phyloP scores from a whole-genome alignment of 2,888 invertebrate genomes.

The Agrilus cyanescens region DNA sequence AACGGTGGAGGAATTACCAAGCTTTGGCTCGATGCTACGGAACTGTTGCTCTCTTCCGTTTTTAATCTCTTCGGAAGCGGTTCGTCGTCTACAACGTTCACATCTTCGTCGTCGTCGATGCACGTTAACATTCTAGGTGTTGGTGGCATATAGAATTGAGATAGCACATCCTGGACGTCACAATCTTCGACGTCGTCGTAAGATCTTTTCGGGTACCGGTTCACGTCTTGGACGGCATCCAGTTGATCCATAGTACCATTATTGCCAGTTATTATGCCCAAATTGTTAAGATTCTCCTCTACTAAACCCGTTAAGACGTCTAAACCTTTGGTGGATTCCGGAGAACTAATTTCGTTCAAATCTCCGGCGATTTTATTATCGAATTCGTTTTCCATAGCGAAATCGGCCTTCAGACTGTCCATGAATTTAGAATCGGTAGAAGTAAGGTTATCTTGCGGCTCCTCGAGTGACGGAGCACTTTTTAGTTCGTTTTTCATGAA shows the following conservation, averaged over 20 bases:
- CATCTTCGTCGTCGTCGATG: conserved; percentile 50
- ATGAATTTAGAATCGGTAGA: conserved; percentile 18
- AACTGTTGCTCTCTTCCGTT: conserved; percentile 22
- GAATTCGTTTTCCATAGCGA: conserved; percentile 28
- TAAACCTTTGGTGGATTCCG: conserved; percentile 20
- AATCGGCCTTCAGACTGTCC: conserved; percentile 20
- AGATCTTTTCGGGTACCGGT: conserved; percentile 30
- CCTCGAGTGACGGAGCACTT: conserved; percentile 14
- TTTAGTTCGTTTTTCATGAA: conserved; percentile 29
- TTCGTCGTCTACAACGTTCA: conserved; percentile 34
- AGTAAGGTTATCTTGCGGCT: conserved; percentile 17
- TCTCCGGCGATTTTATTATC: conserved; percentile 28
- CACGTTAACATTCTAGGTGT: conserved; percentile 55
- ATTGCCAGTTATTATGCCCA: conserved; percentile 5
- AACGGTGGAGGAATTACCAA: too few relatives aligned
- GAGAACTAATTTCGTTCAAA: conserved; percentile 22
- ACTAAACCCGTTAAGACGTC: conserved; percentile 25
- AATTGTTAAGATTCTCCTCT: conserved; percentile 18
- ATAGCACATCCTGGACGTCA: conserved; percentile 56
- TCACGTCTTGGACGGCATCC: conserved; percentile 10
- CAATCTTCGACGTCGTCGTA: conserved; percentile 54
- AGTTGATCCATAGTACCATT: conserved; percentile 6
- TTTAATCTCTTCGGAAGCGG: conserved; percentile 28
- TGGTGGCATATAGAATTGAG: conserved; percentile 59
- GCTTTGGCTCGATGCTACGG: conserved; percentile 2